Percentiles rank a stretch among this genome's conserved stretches.
Evolutionary conservation across 2,888 invertebrate genomes (phyloP).

Genomic region (Orthosia gothica): DNA sequence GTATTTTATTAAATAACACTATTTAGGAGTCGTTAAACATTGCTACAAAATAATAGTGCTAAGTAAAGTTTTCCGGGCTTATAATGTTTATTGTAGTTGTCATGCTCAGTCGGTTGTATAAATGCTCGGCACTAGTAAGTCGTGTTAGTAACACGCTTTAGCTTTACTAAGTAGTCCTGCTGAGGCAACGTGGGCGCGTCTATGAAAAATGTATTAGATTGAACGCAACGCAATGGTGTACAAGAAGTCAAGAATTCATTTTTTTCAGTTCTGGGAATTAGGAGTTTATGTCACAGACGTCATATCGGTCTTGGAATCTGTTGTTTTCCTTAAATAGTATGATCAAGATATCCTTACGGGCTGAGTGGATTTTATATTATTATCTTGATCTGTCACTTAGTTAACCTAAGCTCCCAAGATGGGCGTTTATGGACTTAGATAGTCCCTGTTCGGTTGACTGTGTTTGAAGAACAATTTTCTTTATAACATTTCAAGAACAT

Average conservation of each 20-base stretch:
- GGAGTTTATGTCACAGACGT: constrained; percentile 18
- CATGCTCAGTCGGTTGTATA: constrained; percentile 56
- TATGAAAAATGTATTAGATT: constrained; percentile 59
- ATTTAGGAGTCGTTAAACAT: not conserved
- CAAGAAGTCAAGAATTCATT: constrained; percentile 36
- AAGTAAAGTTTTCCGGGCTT: constrained; percentile 11
- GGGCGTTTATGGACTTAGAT: not conserved
- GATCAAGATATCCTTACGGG: constrained; percentile 26
- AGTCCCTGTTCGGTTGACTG: not conserved
- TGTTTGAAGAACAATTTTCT: not conserved
- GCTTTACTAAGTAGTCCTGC: constrained; percentile 9
- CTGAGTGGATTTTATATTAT: not conserved
- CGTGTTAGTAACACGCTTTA: constrained; percentile 30
- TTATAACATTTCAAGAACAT: not conserved
- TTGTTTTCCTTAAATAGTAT: constrained; percentile 24
- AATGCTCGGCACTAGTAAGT: constrained; percentile 8
- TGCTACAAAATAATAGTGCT: constrained; percentile 2
- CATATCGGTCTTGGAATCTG: constrained; percentile 5
- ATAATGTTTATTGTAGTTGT: constrained; percentile 16
- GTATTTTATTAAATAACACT: constrained; percentile 11
- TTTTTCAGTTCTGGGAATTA: constrained; percentile 19
- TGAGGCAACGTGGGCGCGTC: constrained; percentile 44
- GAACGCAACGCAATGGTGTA: constrained; percentile 23
- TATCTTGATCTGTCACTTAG: constrained; percentile 1
- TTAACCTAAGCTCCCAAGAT: not conserved